These are phyloP conservation scores for Osmoderma eremita DNA, from an alignment of 2,888 invertebrate genomes.

Conservation along the genomic window DNA sequence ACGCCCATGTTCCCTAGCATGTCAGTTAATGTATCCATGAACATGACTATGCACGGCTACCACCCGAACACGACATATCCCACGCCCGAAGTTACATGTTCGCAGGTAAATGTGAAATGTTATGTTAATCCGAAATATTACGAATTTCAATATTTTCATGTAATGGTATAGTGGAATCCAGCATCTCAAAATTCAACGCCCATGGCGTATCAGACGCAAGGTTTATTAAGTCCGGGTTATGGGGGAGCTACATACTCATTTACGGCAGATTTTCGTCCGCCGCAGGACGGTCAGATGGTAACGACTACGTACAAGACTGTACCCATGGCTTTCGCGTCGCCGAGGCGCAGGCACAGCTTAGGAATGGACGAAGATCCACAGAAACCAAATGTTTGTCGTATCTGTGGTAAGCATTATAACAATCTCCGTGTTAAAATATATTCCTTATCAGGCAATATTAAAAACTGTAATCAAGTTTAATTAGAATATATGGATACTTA, in stretches of 20 bases:
- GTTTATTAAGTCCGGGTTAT: conserved; percentile 74
- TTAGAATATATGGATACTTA: no score
- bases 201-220: conserved; percentile 68
- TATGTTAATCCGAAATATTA: not conserved
- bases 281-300: conserved; percentile 69
- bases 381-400: conserved; percentile 89
- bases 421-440: not conserved
- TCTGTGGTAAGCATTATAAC: conserved; percentile 74
- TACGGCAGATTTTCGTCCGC: conserved; percentile 82
- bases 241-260: conserved; percentile 82
- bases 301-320: conserved; percentile 70
- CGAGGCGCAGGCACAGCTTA: conserved; percentile 56
- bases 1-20: conserved; percentile 79
- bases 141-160: no score
- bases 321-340: conserved; percentile 62
- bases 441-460: not conserved
- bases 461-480: no score
- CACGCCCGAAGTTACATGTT: conserved; percentile 71
- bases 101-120: conserved; percentile 67
- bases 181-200: conserved; percentile 70
- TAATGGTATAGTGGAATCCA: conserved; percentile 77
- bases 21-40: conserved; percentile 98
- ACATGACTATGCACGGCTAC: conserved; percentile 94
- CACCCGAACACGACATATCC: conserved; percentile 63
- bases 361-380: conserved; percentile 76